Evolutionary conservation across 1,140 invertebrate genomes (phyloP).

Genomic region (Anastatus disparis): DNA sequence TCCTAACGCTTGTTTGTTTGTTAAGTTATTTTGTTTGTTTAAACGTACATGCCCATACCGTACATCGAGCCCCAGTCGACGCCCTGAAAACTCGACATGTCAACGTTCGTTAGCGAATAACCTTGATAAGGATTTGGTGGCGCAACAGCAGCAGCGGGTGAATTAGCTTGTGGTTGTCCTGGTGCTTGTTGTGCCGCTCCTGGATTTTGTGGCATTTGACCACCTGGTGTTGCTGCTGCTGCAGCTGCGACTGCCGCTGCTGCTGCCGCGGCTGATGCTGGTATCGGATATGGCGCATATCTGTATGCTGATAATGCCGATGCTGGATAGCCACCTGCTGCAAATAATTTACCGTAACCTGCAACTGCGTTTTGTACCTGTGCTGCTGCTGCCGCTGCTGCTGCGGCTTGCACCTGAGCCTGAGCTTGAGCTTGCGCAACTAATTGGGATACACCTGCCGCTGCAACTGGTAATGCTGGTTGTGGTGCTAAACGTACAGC

Average conservation of each 20-base stretch:
- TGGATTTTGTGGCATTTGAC: conserved; percentile 65
- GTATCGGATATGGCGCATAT: conserved; percentile 78
- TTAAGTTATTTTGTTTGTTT: too few species aligned
- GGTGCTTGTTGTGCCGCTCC: conserved; percentile 59
- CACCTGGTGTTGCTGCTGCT: conserved; percentile 66
- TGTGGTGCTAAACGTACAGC: conserved; percentile 72
- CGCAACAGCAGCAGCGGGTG: conserved; percentile 68
- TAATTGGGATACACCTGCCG: conserved; percentile 65
- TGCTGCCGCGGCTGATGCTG: conserved; percentile 71
- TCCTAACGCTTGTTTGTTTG: too few species aligned
- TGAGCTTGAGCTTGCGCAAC: conserved; percentile 68
- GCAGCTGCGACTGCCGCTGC: conserved; percentile 67
- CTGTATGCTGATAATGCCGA: conserved; percentile 75
- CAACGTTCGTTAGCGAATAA: conserved; percentile 86
- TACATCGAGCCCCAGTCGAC: conserved; percentile 91
- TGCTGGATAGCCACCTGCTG: conserved; percentile 60
- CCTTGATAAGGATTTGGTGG: conserved; percentile 81
- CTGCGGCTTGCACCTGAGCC: conserved; percentile 69
- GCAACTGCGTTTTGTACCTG: conserved; percentile 72
- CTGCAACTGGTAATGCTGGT: conserved; percentile 66
- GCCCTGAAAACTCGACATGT: conserved; percentile 90
- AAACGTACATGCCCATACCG: conserved; percentile 91
- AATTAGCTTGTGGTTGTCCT: conserved; percentile 67
- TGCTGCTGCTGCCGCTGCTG: conserved; percentile 71
- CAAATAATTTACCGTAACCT: conserved; percentile 78